Evolutionary conservation across 2,888 invertebrate genomes (phyloP).

Genomic region (Mythimna vitellina): DNA sequence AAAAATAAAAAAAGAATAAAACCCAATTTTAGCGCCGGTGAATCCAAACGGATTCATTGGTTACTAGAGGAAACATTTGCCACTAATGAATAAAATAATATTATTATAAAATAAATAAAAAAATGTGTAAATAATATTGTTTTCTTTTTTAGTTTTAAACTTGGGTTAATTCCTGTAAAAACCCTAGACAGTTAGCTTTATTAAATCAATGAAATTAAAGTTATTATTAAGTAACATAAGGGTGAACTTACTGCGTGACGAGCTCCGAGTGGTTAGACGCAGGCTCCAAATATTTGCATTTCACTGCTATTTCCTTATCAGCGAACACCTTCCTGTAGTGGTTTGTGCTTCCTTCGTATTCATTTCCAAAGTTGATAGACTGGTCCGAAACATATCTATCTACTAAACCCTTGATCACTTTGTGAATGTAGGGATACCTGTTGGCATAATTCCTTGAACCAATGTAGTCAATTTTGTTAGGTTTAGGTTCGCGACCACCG

Average conservation of each 20-base stretch:
- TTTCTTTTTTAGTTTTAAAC: too few relatives aligned
- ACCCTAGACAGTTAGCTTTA: not conserved
- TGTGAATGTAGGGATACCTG: constrained; percentile 82
- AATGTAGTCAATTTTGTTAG: constrained; percentile 76
- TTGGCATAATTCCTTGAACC: constrained; percentile 81
- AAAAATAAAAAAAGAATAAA: too few relatives aligned
- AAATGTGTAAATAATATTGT: too few relatives aligned
- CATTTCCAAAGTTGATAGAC: constrained; percentile 72
- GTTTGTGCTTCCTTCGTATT: constrained; percentile 72
- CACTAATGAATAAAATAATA: too few relatives aligned
- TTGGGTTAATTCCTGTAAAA: too few relatives aligned
- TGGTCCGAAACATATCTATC: constrained; percentile 81
- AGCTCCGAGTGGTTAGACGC: constrained; percentile 74
- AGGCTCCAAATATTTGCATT: constrained; percentile 79
- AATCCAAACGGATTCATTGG: too few relatives aligned
- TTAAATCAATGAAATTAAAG: not conserved
- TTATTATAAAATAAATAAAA: too few relatives aligned
- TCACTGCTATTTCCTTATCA: constrained; percentile 80
- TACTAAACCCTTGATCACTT: constrained; percentile 78
- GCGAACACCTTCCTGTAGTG: constrained; percentile 77
- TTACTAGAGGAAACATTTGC: too few relatives aligned
- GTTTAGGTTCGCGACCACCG: constrained; percentile 54
- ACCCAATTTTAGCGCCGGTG: too few relatives aligned
- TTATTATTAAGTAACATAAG: not conserved
- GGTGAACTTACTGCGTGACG: constrained; percentile 80